Conservation (phyloP, 2,888 invertebrate species). For the Rhyacophila evoluta region DNA sequence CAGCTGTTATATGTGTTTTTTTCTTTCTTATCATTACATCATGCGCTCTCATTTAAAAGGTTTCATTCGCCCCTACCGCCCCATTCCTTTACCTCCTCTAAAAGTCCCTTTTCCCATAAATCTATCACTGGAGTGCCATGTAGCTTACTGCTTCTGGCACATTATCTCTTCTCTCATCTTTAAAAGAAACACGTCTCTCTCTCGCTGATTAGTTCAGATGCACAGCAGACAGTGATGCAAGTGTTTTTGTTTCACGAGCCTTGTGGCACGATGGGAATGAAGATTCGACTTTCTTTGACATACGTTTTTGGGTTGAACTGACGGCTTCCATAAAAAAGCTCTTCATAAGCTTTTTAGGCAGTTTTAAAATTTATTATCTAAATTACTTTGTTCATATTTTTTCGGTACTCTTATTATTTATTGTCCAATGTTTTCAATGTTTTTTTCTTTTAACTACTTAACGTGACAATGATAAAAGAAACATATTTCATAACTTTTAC, state of each 20-base stretch:
- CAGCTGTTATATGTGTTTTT: slow-evolving; percentile 1
- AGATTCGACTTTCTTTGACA: slow-evolving; percentile 24
- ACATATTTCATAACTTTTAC: too few relatives aligned
- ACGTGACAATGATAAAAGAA: too few relatives aligned
- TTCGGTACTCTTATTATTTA: too few relatives aligned
- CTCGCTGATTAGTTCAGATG: slow-evolving; percentile 1
- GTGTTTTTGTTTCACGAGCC: slow-evolving; percentile 14
- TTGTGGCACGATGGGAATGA: background rate
- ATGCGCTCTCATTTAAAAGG: slow-evolving; percentile 22
- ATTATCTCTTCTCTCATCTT: slow-evolving; percentile 22
- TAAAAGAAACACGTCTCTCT: slow-evolving; percentile 16
- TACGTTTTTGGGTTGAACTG: slow-evolving; percentile 22
- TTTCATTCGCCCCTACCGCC: background rate
- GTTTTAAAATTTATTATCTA: slow-evolving; percentile 18
- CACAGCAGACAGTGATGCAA: slow-evolving; percentile 8
- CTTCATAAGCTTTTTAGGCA: slow-evolving; percentile 9
- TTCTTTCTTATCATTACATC: background rate
- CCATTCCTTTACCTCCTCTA: background rate
- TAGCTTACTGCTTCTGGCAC: slow-evolving; percentile 47
- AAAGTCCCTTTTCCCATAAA: slow-evolving; percentile 34
- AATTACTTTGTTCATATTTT: slow-evolving; percentile 12
- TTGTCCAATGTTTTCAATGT: too few relatives aligned
- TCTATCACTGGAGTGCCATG: slow-evolving; percentile 46
- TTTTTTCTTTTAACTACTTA: too few relatives aligned
- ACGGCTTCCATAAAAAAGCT: slow-evolving; percentile 22